Conservation (phyloP, 2,888 invertebrate species). For the Coelinius sp. region DNA sequence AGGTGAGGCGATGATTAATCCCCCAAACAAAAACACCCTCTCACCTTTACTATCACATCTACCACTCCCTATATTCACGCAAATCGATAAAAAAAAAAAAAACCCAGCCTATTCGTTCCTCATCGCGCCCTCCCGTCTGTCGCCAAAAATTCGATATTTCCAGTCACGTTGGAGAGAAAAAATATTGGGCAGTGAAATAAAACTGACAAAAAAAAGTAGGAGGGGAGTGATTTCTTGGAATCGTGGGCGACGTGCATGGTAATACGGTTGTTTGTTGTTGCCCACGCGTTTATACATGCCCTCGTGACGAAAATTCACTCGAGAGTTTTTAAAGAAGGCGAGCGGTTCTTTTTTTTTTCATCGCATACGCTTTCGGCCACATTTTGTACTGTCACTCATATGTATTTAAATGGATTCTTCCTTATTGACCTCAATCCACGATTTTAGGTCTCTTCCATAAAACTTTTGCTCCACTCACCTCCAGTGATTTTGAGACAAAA, state of each 20-base stretch:
- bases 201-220: neutral
- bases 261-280: slow-evolving; percentile 27
- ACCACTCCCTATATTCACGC: neutral
- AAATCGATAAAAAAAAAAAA: slow-evolving; percentile 26
- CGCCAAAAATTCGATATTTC: slow-evolving; percentile 9
- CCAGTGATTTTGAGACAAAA: neutral
- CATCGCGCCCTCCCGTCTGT: neutral
- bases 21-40: neutral
- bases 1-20: neutral
- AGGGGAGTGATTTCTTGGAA: slow-evolving; percentile 28
- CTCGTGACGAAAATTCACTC: slow-evolving; percentile 22
- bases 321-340: slow-evolving; percentile 2
- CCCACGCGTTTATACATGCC: slow-evolving; percentile 24
- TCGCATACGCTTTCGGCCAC: slow-evolving; percentile 9
- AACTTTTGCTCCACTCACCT: neutral
- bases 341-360: slow-evolving; percentile 5
- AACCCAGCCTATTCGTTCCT: neutral
- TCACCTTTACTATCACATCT: neutral
- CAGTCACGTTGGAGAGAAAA: slow-evolving; percentile 1
- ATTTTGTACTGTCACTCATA: neutral
- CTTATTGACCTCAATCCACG: slow-evolving; percentile 21
- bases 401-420: slow-evolving; percentile 18
- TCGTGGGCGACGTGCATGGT: slow-evolving; percentile 37
- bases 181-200: slow-evolving; percentile 4
- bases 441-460: neutral